phyloP scores from a whole-genome alignment of 2,797 vertebrate species.

The Sebastiscus albofasciatus region DNA sequence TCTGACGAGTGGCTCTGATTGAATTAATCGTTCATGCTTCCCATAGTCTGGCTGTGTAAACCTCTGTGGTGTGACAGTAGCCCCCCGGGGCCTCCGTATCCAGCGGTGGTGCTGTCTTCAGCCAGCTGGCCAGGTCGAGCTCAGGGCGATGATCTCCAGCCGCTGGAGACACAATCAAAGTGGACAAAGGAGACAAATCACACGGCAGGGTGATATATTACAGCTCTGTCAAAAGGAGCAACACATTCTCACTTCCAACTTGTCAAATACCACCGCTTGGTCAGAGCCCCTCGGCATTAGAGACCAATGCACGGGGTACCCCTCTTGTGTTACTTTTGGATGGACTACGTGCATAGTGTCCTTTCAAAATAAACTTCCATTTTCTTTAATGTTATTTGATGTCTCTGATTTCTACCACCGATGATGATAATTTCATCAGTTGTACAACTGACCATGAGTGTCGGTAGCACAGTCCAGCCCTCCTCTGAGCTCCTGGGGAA shows the following conservation, averaged over 20 bases:
- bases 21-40: constrained; percentile 54
- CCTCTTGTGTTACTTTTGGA: no score
- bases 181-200: constrained; percentile 58
- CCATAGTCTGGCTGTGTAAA: constrained; percentile 9
- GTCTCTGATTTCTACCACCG: neutral
- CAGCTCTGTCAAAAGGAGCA: constrained; percentile 1
- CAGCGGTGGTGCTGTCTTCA: constrained; percentile 36
- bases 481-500: no score
- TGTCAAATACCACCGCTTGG: no score
- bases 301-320: no score
- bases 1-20: constrained; percentile 48
- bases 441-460: no score
- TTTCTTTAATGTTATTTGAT: no score
- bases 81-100: constrained; percentile 15
- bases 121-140: constrained; percentile 37
- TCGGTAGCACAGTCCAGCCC: no score
- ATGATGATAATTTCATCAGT: no score
- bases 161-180: constrained; percentile 64
- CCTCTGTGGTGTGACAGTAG: neutral
- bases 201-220: constrained; percentile 65
- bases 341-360: no score
- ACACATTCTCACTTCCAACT: no score
- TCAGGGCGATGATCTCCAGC: constrained; percentile 36
- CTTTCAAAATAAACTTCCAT: no score
- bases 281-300: no score